phyloP scores from a whole-genome alignment of 2,888 invertebrate species.

The Euzophera pinguis region DNA sequence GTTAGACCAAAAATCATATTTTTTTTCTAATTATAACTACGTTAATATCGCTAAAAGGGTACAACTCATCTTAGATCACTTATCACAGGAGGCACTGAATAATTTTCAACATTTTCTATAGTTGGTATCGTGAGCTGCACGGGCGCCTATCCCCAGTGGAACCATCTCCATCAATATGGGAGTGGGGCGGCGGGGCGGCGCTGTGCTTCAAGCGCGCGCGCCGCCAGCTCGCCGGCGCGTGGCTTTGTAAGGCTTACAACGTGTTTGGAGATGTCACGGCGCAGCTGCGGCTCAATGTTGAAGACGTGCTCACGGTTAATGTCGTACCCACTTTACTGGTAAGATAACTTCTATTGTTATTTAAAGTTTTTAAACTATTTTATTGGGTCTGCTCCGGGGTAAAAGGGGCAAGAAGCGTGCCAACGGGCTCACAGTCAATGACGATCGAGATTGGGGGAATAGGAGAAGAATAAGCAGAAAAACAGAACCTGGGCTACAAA shows the following conservation, averaged over 20 bases:
- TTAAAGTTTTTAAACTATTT: no score
- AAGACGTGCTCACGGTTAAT: constrained; percentile 80
- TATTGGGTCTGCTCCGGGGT: no score
- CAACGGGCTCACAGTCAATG: no score
- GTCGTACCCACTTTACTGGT: constrained; percentile 81
- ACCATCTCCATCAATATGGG: constrained; percentile 59
- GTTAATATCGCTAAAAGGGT: no score
- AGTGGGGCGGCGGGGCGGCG: constrained; percentile 85
- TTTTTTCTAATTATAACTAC: no score
- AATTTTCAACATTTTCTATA: constrained; percentile 33
- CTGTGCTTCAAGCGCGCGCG: constrained; percentile 82
- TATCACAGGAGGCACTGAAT: no score
- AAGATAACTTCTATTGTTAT: constrained; percentile 21
- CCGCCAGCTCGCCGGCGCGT: constrained; percentile 81
- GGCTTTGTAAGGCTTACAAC: constrained; percentile 85
- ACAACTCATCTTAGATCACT: no score
- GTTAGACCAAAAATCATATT: no score
- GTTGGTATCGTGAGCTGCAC: constrained; percentile 77
- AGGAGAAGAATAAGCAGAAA: no score
- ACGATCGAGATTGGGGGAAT: no score
- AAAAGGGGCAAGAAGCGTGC: no score
- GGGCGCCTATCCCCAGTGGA: constrained; percentile 69
- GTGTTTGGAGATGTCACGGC: constrained; percentile 83
- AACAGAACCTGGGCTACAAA: no score
- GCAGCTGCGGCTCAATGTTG: constrained; percentile 81